phyloP scores from a whole-genome alignment of 2,113 vertebrate species.

The Haliaeetus leucogaster region DNA sequence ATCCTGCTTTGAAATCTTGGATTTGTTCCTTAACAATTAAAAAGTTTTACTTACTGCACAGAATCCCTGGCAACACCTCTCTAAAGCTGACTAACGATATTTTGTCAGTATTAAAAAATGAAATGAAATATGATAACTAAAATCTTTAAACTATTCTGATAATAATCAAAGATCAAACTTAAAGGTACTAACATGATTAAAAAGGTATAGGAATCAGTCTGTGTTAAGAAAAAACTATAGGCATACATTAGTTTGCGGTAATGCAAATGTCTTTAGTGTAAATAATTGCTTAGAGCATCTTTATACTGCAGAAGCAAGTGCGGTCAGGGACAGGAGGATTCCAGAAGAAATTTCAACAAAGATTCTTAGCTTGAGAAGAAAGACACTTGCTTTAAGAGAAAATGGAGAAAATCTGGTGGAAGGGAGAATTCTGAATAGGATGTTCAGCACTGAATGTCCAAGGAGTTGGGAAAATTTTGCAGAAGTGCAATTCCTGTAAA shows the following conservation, averaged over 20 bases:
- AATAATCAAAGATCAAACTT: not conserved
- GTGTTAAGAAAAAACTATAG: not conserved
- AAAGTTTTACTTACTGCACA: not conserved
- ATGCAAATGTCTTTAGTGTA: not conserved
- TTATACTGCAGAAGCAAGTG: not conserved
- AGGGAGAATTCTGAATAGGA: not conserved
- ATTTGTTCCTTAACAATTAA: not conserved
- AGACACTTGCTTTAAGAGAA: not conserved
- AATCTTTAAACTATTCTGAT: not conserved
- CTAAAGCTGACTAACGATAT: not conserved
- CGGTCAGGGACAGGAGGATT: not conserved
- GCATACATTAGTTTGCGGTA: not conserved
- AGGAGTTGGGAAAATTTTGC: not conserved
- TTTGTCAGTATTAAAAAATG: not conserved
- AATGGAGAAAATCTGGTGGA: not conserved
- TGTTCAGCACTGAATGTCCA: not conserved
- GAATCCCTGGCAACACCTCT: not conserved
- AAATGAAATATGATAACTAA: not conserved
- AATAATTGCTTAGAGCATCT: not conserved
- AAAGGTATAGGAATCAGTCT: not conserved
- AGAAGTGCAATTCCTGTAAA: not conserved
- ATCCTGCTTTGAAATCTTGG: not conserved
- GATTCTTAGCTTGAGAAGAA: not conserved
- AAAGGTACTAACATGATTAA: not conserved
- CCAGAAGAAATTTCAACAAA: not conserved